Base-by-base conservation (phyloP, 2,113 vertebrate species). In the Orthochromis malagaraziensis region DNA sequence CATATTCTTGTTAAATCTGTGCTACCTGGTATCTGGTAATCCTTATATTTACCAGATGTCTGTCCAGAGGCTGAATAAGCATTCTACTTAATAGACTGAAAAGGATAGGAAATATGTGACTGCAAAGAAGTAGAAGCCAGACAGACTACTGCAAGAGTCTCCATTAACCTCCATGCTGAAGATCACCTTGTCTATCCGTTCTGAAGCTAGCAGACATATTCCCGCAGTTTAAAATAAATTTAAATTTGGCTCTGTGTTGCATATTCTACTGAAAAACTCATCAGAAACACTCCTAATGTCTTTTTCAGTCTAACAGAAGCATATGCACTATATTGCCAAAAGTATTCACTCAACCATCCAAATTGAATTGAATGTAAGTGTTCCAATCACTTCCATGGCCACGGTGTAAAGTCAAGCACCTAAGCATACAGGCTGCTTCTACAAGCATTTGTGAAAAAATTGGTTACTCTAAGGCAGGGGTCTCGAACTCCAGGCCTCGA, bases 91-190 rank as follows among this genome's bases (percentile, higher is more conserved):
- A 81, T 55, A 35, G 19, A 79, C 17, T 42, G 14, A 87, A 87
- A 85, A 5, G 10, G 86, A 81, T 35, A 40, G 26, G 9, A 63
- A 79, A 81, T 54, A 81, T 21, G 9, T 79, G 82, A 82, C 45
- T 11, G 9, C 70, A 53, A 53, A 63, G 51, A 83, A 57, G 13
- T 4, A 6, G 19, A 26, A 82, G 9, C 33, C 19, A 87, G 68
- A 75, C 35, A 26, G 24, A 73, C 65, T 9, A 68, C 79, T 11
- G 35, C 19, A 90, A 87, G 45, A 82, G 29, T 84, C 42, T 26
- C 40, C 31, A 73, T 88, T 87, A 87, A 81, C 75, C 73, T 84
- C 17, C 55, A 10, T 84, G 80, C 80, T 91, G 42, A 84, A 84
- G 85, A 90, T 86, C 58, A 49, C 57, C 63, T 83, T 75, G 81